phyloP scores from a whole-genome alignment of 2,797 vertebrate genomes.

The Xiphorhynchus erythropygius region DNA sequence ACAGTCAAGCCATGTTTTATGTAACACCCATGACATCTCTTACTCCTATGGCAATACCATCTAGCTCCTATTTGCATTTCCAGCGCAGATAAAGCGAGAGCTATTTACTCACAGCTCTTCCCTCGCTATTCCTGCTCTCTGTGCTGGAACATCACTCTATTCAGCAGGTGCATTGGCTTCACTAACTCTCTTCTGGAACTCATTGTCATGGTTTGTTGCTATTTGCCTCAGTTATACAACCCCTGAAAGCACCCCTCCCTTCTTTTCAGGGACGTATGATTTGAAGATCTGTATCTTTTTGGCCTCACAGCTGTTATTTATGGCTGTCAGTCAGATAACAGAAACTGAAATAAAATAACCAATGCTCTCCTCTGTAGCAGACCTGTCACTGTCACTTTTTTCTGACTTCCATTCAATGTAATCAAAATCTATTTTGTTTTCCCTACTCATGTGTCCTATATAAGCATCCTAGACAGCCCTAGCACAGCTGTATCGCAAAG shows the following conservation, averaged over 20 bases:
- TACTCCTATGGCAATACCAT: background rate
- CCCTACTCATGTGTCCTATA: background rate
- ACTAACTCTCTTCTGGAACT: background rate
- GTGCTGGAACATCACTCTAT: background rate
- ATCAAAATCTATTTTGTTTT: background rate
- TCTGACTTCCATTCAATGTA: background rate
- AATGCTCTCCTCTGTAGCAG: background rate
- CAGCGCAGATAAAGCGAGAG: background rate
- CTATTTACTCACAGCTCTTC: background rate
- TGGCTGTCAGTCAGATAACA: background rate
- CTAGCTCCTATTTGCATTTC: background rate
- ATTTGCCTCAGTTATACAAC: background rate
- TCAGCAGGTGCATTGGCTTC: background rate
- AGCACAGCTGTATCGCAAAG: background rate
- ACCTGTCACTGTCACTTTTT: background rate
- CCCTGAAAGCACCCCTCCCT: background rate
- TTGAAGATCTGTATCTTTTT: background rate
- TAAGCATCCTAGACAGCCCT: background rate
- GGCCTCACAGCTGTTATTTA: background rate
- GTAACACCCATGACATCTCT: background rate
- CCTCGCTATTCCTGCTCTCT: background rate
- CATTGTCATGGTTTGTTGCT: background rate
- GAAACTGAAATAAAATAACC: background rate
- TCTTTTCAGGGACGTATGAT: background rate
- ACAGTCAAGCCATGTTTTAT: background rate